These are phyloP conservation scores for Bombyx mandarina DNA, from an alignment of 1,140 invertebrate species.

Conservation along the genomic window DNA sequence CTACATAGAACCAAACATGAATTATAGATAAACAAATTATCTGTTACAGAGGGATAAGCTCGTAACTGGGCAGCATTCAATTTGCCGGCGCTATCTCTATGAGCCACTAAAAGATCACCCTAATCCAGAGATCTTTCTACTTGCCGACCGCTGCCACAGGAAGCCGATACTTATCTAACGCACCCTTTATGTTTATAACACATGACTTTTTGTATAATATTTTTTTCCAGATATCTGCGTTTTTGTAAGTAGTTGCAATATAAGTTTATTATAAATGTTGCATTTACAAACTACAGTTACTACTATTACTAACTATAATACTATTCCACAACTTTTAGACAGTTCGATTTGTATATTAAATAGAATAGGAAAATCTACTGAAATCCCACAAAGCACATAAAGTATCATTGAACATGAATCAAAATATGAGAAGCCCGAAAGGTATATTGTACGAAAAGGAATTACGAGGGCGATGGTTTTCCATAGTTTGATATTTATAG, in stretches of 20 bases:
- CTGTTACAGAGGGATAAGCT: constrained; percentile 5
- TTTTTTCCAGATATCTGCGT: not conserved
- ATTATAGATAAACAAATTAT: not conserved
- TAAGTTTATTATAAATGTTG: not conserved
- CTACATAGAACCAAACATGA: not conserved
- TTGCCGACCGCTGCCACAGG: constrained; percentile 18
- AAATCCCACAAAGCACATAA: too few relatives aligned
- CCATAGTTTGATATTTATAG: too few relatives aligned
- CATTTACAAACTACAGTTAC: too few relatives aligned
- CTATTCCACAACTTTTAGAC: too few relatives aligned
- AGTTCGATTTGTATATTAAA: too few relatives aligned
- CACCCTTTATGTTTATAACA: not conserved
- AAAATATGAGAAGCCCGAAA: too few relatives aligned
- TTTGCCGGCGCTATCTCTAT: constrained; percentile 35
- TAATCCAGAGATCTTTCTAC: constrained; percentile 12
- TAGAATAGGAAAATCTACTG: too few relatives aligned
- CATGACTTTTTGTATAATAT: not conserved
- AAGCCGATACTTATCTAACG: constrained; percentile 15
- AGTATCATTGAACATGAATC: too few relatives aligned
- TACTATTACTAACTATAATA: too few relatives aligned
- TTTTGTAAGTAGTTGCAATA: not conserved
- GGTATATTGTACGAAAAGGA: too few relatives aligned
- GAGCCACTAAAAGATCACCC: constrained; percentile 39
- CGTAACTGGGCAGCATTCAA: constrained; percentile 49
- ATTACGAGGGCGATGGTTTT: too few relatives aligned